phyloP scores from a whole-genome alignment of 2,113 vertebrate genomes.

The Hassar affinis region DNA sequence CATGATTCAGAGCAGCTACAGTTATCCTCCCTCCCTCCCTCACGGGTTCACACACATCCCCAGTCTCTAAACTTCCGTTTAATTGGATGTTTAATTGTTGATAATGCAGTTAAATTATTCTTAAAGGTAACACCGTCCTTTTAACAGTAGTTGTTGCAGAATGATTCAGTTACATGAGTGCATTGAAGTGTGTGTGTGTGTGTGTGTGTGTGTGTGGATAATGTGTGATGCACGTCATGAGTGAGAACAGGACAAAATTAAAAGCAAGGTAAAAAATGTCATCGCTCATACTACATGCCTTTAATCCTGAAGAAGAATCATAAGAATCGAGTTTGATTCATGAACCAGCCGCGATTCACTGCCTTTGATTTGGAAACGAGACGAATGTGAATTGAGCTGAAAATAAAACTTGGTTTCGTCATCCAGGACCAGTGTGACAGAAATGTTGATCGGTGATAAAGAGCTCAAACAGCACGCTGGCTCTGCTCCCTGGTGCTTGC shows the following conservation, averaged over 20 bases:
- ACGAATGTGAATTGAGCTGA: not conserved
- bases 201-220: not conserved
- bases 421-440: not conserved
- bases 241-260: not conserved
- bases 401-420: not conserved
- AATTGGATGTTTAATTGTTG: not conserved
- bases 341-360: not conserved
- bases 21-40: not conserved
- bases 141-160: not conserved
- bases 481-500: not conserved
- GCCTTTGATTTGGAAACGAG: not conserved
- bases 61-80: not conserved
- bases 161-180: not conserved
- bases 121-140: not conserved
- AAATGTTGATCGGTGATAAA: not conserved
- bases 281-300: not conserved
- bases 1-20: not conserved
- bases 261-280: not conserved
- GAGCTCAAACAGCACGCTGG: not conserved
- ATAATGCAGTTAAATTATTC: not conserved
- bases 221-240: not conserved
- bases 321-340: slow-evolving; percentile 3
- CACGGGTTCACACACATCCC: not conserved
- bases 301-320: not conserved
- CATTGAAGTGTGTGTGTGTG: not conserved